Evolutionary conservation across 2,888 invertebrate genomes (phyloP).

Genomic region (Eristalis pertinax): DNA sequence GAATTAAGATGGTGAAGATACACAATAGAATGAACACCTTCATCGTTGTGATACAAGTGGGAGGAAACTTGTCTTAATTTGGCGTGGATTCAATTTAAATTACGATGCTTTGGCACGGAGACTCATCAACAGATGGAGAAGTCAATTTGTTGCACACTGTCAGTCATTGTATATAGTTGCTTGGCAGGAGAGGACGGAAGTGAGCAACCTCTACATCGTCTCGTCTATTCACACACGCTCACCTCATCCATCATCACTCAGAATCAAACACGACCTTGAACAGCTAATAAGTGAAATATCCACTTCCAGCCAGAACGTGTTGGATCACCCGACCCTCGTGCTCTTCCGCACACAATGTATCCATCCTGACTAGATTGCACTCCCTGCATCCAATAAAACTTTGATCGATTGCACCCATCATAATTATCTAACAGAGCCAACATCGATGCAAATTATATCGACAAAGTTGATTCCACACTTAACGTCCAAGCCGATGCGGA

Average conservation of each 20-base stretch:
- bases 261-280: neutral
- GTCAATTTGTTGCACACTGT: neutral
- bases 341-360: neutral
- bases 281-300: neutral
- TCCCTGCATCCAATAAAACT: neutral
- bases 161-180: neutral
- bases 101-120: neutral
- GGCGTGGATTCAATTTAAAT: neutral
- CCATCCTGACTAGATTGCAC: neutral
- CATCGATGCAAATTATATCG: slow-evolving; percentile 25
- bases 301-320: neutral
- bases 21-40: slow-evolving; percentile 12
- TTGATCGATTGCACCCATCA: slow-evolving; percentile 51
- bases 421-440: slow-evolving; percentile 48
- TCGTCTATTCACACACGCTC: neutral
- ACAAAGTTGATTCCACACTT: slow-evolving; percentile 7
- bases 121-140: neutral
- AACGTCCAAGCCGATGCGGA: neutral
- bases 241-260: no score
- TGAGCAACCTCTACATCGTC: no score
- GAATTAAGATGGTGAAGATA: slow-evolving; percentile 11
- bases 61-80: neutral
- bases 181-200: no score
- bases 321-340: no score
- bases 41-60: neutral